A percentile compares a stretch with the other conserved stretches of the same genome.
Conservation (phyloP, 2,888 invertebrate genomes). For the Mythimna impura region DNA sequence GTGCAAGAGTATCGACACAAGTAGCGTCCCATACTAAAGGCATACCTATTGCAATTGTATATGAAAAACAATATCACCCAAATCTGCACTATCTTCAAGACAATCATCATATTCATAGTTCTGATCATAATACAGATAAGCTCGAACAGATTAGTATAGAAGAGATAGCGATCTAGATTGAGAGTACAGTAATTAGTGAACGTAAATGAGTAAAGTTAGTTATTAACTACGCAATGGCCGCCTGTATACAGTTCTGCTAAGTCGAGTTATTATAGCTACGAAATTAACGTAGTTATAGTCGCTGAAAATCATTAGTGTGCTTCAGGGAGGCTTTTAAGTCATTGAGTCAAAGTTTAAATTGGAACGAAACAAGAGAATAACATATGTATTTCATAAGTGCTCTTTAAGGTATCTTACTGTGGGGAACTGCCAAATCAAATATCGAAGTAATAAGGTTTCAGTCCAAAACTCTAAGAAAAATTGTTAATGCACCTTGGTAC, state of each 20-base stretch:
- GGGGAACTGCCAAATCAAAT: no score
- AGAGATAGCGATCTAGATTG: constrained; percentile 33
- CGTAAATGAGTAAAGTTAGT: constrained; percentile 50
- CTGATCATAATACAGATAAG: constrained; percentile 8
- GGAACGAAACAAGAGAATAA: neutral
- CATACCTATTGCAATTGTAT: neutral
- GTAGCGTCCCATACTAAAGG: no score
- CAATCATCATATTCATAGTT: constrained; percentile 8
- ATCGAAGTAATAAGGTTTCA: no score
- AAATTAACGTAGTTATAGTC: neutral
- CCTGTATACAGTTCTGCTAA: constrained; percentile 26
- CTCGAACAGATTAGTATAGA: constrained; percentile 1
- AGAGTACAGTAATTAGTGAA: constrained; percentile 45
- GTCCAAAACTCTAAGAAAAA: no score
- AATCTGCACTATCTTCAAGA: neutral
- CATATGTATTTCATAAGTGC: no score
- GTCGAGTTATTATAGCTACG: constrained; percentile 42
- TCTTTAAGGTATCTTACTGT: no score
- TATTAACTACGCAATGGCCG: constrained; percentile 43
- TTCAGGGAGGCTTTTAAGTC: neutral
- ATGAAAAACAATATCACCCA: neutral
- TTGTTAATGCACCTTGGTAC: no score
- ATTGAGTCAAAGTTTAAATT: neutral
- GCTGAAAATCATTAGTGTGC: neutral
- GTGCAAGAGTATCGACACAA: no score